Evolutionary conservation across 2,113 vertebrate genomes (phyloP).

Genomic region (Dasypus novemcinctus): DNA sequence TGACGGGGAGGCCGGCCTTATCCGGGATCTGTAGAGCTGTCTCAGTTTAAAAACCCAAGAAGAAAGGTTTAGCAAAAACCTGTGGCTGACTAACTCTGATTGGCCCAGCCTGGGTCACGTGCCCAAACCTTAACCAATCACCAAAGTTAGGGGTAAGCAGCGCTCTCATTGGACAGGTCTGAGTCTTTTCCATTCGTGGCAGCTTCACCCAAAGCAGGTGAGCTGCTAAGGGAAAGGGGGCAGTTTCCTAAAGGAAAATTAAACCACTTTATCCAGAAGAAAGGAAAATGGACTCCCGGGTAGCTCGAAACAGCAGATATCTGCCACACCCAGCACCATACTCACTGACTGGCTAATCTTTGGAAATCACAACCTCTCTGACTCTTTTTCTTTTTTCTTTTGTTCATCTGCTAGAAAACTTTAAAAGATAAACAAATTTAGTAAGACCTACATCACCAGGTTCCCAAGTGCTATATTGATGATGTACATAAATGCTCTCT

Average conservation of each 20-base stretch:
- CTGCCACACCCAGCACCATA: not conserved
- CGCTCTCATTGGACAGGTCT: not conserved
- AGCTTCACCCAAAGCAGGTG: not conserved
- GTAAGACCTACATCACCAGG: not conserved
- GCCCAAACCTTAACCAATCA: not conserved
- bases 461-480: not conserved
- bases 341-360: not conserved
- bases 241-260: not conserved
- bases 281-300: not conserved
- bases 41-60: not conserved
- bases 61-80: no score
- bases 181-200: not conserved
- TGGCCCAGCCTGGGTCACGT: not conserved
- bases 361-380: not conserved
- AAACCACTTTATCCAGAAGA: not conserved
- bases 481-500: not conserved
- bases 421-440: not conserved
- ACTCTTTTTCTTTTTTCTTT: not conserved
- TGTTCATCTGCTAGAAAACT: not conserved
- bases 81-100: not conserved
- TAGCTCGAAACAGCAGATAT: not conserved
- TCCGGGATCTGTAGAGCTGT: not conserved
- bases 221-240: not conserved
- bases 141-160: not conserved
- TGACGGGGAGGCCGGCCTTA: not conserved